Evolutionary conservation across 2,113 vertebrate genomes (phyloP), one percentile per base, ranked within the genome.

Genomic region (Lepidothrix coronata): DNA sequence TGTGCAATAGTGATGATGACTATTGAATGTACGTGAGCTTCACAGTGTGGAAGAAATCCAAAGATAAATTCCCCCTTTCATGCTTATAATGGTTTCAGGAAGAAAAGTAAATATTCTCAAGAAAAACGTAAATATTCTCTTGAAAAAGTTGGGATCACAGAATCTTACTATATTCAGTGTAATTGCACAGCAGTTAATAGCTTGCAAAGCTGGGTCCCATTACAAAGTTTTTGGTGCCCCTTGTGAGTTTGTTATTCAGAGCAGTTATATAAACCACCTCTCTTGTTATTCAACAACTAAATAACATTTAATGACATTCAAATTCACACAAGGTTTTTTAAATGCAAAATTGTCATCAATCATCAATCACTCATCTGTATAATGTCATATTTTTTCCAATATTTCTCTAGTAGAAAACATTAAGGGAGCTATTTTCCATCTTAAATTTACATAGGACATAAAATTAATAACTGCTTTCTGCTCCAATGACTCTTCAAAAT

Each of bases 281-380:
- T 65, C 70, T 48, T 66, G 22, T 83, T 81, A 84, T 89, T 95
- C 71, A 91, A 57, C 44, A 89, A 43, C 57, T 74, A 90, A 85
- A 65, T 81, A 91, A 78, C 15, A 71, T 37, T 68, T 75, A 63
- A 76, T 43, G 58, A 13, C 44, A 76, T 65, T 85, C 84, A 90
- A 92, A 93, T 79, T 55, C 66, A 94, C 51, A 83, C 43, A 85
- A 76, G 62, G 33, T 7, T 62, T 91, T 95, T 93, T 67, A 94
- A 91, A 95, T 80, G 51, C 51, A 91, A 85, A 96, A 88, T 24
- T 91, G 68, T 77, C 83, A 89, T 89, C 95, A 95, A 41, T 93
- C 88, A 70, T 65, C 58, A 44, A 39, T 67, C 46, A 85, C 58
- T 51, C 49, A 72, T 73, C 46, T 58, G 51, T n/a, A 67, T 2